Base-by-base conservation (phyloP, 1,140 invertebrate species). In the Paralvinella palmiformis region DNA sequence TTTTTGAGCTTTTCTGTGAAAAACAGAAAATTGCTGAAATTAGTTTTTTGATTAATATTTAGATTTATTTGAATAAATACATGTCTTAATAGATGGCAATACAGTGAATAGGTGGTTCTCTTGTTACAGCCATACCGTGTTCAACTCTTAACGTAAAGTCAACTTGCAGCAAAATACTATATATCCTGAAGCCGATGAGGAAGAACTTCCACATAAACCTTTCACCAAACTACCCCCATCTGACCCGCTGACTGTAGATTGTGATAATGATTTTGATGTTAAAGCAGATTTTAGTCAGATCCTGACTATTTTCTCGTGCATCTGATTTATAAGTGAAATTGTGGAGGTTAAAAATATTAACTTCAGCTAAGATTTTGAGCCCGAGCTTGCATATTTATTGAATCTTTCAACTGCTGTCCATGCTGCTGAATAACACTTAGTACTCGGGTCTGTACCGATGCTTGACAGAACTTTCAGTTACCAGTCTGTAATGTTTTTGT, bases 191-290 rank as follows among this genome's bases (percentile, higher is more conserved):
- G 45, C 45, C 27, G 45, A 5, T 22, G 45, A 48, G 45, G 45
- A 48, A 48, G 45, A 48, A 24, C 45, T 48, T 48, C 45, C 45
- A 48, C 45, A n/a, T 24, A 48, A 48, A n/a, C 45, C 45, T 48
- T 48, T 24, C 20, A 24, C 45, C 27, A 24, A 48, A 48, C 20
- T 48, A 48, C 17, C 45, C 27, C 20, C 27, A 24, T 6, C 45
- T 48, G 45, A 48, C 27, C 45, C 17, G 27, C n/a, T 4, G 45
- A 48, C 45, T 48, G 45, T 5, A 48, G n/a, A 48, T 48, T 48
- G 45, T 48, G 45, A 48, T 48, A 24, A 48, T 48, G 45, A 48
- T 48, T n/a, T 48, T 48, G 45, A 5, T 0, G 45, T 48, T n/a
- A 48, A 48, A n/a, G 20, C 45, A 48, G 45, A 22, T 48, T 48